Conservation (phyloP, 2,888 invertebrate species). For the Lottia gigantea region DNA sequence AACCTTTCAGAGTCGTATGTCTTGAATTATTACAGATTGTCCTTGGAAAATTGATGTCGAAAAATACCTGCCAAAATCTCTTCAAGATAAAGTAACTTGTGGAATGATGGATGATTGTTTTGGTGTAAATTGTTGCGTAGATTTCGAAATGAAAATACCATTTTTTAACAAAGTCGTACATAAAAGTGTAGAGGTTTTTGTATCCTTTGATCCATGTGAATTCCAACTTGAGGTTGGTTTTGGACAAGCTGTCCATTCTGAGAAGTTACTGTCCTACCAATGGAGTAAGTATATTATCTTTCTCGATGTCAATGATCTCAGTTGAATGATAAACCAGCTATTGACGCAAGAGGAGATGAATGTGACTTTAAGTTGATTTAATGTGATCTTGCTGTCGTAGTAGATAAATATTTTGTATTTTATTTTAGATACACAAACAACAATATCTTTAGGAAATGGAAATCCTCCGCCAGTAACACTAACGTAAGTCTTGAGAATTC, state of each 20-base stretch:
- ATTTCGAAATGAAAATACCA: conserved; percentile 32
- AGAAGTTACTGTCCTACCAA: conserved; percentile 21
- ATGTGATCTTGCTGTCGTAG: too few species aligned
- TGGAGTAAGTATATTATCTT: too few species aligned
- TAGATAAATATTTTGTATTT: too few species aligned
- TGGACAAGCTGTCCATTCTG: conserved; percentile 20
- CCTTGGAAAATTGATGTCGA: conserved; percentile 20
- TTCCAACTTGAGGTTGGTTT: conserved; percentile 25
- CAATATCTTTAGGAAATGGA: conserved; percentile 1
- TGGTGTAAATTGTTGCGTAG: conserved; percentile 36
- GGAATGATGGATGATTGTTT: conserved; percentile 37
- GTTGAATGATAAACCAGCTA: too few species aligned
- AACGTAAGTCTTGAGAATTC: not conserved
- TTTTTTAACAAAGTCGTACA: conserved; percentile 21
- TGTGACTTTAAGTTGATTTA: too few species aligned
- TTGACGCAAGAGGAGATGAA: too few species aligned
- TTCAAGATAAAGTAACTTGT: conserved; percentile 29
- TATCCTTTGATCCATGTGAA: conserved; percentile 28
- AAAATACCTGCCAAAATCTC: conserved; percentile 25
- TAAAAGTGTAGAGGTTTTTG: conserved; percentile 26
- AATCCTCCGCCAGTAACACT: not conserved
- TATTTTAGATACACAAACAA: too few species aligned
- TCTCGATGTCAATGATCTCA: too few species aligned
- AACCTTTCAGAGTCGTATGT: too few species aligned
- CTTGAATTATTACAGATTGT: conserved; percentile 12